A percentile compares a stretch with the other conserved stretches of the same genome.
Evolutionary conservation across 2,113 vertebrate species (phyloP).

Genomic region (Rattus rattus): DNA sequence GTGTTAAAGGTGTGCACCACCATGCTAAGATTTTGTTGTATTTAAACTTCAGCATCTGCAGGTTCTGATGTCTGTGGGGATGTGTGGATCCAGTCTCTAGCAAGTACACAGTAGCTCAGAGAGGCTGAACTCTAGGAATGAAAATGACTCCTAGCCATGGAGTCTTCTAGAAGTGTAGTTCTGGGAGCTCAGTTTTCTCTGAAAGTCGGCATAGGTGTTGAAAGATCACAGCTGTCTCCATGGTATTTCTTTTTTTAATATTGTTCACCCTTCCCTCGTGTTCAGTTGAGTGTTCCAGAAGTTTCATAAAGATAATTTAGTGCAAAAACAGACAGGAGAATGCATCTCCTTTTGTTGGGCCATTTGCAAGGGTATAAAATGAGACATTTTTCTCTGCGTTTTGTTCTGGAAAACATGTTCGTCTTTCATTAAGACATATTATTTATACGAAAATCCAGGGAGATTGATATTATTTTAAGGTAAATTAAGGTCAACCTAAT

Average conservation of each 20-base stretch:
- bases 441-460: neutral
- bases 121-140: neutral
- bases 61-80: neutral
- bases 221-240: neutral
- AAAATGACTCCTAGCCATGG: neutral
- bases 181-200: neutral
- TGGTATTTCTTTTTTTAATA: neutral
- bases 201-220: neutral
- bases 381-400: neutral
- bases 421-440: constrained; percentile 26
- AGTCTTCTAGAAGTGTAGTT: neutral
- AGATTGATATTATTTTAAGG: constrained; percentile 8
- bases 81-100: neutral
- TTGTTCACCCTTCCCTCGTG: neutral
- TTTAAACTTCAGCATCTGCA: neutral
- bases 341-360: neutral
- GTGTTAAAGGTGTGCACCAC: neutral
- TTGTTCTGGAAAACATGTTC: constrained; percentile 16
- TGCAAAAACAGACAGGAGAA: neutral
- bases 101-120: neutral
- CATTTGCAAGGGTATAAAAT: neutral
- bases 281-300: neutral
- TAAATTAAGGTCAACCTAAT: neutral
- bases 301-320: neutral
- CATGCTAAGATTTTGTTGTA: neutral